Conservation (phyloP, 2,113 vertebrate genomes). For the Athene cunicularia region DNA sequence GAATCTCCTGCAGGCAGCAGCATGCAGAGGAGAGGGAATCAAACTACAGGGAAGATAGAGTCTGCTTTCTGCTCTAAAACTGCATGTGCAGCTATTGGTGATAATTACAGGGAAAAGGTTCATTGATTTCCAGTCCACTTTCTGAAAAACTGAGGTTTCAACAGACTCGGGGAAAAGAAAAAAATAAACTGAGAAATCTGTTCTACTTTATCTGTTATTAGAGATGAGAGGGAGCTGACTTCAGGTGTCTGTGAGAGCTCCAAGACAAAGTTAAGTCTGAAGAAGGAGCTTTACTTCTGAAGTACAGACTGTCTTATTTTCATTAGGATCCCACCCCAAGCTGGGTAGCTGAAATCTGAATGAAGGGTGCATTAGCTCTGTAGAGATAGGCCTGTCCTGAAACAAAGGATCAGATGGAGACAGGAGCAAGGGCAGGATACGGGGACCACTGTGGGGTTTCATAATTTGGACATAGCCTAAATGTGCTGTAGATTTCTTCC, state of each 20-base stretch:
- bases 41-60: background rate
- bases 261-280: background rate
- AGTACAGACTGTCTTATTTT: background rate
- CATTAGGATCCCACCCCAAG: background rate
- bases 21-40: background rate
- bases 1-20: slow-evolving; percentile 24
- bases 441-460: background rate
- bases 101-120: slow-evolving; percentile 3
- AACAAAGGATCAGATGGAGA: background rate
- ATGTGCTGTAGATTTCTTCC: background rate
- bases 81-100: background rate
- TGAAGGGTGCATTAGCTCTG: background rate
- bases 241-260: background rate
- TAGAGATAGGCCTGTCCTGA: background rate
- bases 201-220: background rate
- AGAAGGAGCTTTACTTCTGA: background rate
- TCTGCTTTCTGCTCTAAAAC: background rate
- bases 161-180: background rate
- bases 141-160: background rate
- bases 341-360: background rate
- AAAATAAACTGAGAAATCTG: background rate
- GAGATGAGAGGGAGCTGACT: background rate
- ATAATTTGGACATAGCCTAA: background rate
- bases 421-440: background rate
- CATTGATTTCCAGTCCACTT: background rate